phyloP scores from a whole-genome alignment of 2,797 vertebrate species.

The Miichthys miiuy region DNA sequence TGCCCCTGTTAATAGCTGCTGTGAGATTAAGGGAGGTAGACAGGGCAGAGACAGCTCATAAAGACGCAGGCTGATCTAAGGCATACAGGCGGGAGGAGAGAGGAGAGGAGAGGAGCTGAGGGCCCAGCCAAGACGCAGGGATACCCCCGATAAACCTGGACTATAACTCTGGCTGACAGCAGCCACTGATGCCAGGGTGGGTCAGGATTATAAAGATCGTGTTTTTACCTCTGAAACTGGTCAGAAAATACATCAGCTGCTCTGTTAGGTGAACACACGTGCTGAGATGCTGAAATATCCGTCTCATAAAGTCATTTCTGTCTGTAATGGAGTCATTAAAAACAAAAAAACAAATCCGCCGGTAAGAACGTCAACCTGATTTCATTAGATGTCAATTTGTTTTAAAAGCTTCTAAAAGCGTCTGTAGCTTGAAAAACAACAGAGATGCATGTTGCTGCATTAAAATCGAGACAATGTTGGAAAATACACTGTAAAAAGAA shows the following conservation, averaged over 20 bases:
- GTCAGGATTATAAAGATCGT: slow-evolving; percentile 42
- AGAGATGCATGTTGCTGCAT: neutral
- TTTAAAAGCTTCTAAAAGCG: neutral
- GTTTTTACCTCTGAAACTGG: slow-evolving; percentile 19
- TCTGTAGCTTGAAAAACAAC: neutral
- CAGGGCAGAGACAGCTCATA: slow-evolving; percentile 66
- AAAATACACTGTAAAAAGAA: neutral
- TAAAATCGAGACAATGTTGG: neutral
- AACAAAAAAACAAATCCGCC: neutral
- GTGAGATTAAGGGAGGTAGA: slow-evolving; percentile 75
- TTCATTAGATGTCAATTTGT: neutral
- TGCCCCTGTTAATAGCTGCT: slow-evolving; percentile 70
- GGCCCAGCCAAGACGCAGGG: slow-evolving; percentile 41
- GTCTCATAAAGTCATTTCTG: neutral
- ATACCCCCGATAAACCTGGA: slow-evolving; percentile 62
- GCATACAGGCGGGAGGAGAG: slow-evolving; percentile 11
- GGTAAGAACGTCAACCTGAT: neutral
- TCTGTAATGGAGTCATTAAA: neutral
- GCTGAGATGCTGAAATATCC: neutral
- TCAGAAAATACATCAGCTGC: slow-evolving; percentile 15
- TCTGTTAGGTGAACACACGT: slow-evolving; percentile 1
- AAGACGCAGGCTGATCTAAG: slow-evolving; percentile 59
- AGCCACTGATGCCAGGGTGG: slow-evolving; percentile 44
- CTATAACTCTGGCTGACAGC: slow-evolving; percentile 65
- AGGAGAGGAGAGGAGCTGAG: slow-evolving; percentile 19